These are phyloP conservation scores for Equus przewalskii DNA, from an alignment of 2,113 vertebrate species.

Conservation along the genomic window DNA sequence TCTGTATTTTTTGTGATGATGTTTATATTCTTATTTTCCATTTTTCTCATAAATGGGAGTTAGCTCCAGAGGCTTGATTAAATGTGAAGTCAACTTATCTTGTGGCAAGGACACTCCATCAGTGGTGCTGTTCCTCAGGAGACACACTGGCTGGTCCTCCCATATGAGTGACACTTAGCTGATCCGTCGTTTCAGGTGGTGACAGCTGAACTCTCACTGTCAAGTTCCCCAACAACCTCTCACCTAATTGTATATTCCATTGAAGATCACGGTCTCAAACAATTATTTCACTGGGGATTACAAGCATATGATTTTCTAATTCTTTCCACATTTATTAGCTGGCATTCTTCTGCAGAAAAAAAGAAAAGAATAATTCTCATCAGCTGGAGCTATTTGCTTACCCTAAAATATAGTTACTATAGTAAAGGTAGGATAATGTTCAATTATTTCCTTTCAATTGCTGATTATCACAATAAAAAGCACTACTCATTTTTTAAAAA, in stretches of 20 bases:
- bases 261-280: neutral
- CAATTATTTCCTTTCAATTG: neutral
- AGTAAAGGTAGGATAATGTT: neutral
- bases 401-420: neutral
- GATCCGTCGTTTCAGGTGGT: accelerated
- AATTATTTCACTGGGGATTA: neutral
- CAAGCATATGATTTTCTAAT: neutral
- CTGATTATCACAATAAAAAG: neutral
- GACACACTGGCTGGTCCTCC: neutral
- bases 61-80: neutral
- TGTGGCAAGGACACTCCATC: neutral
- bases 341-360: neutral
- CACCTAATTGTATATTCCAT: neutral
- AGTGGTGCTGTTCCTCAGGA: neutral
- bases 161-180: accelerated
- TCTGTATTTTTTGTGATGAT: neutral
- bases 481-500: neutral
- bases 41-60: neutral
- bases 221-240: neutral
- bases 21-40: conserved; percentile 10
- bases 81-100: neutral
- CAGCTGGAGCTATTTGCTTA: neutral
- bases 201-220: neutral
- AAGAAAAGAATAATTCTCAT: neutral
- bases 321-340: neutral